Conservation (phyloP, 2,113 vertebrate species). For the Aptenodytes patagonicus region DNA sequence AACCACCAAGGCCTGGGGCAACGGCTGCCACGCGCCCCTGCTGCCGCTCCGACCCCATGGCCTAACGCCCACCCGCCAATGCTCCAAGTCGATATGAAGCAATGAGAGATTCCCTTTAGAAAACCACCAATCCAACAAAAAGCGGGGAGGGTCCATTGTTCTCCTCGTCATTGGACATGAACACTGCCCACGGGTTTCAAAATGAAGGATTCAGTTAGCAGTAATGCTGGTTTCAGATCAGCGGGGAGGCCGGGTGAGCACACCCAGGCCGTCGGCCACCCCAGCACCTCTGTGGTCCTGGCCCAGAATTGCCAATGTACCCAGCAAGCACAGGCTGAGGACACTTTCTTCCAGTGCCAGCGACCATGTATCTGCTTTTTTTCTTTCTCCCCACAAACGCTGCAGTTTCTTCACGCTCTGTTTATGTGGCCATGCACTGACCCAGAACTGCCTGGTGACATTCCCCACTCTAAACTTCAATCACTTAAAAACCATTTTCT, state of each 20-base stretch:
- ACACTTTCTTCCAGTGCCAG: not conserved
- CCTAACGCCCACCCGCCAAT: rapidly evolving
- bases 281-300: not conserved
- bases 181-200: not conserved
- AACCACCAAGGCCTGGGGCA: no score
- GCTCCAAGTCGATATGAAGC: rapidly evolving
- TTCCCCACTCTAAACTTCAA: not conserved
- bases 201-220: not conserved
- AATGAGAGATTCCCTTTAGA: not conserved
- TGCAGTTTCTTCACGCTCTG: not conserved
- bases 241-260: not conserved
- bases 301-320: not conserved
- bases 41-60: rapidly evolving
- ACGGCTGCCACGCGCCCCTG: rapidly evolving
- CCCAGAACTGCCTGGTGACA: not conserved
- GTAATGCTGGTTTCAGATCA: not conserved
- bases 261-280: rapidly evolving
- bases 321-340: rapidly evolving
- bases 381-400: not conserved
- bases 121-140: not conserved
- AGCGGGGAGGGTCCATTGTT: not conserved
- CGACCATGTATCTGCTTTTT: rapidly evolving
- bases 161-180: rapidly evolving
- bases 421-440: not conserved
- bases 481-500: not conserved